phyloP scores from a whole-genome alignment of 2,888 invertebrate genomes.

The Listrodromus nycthemerus region DNA sequence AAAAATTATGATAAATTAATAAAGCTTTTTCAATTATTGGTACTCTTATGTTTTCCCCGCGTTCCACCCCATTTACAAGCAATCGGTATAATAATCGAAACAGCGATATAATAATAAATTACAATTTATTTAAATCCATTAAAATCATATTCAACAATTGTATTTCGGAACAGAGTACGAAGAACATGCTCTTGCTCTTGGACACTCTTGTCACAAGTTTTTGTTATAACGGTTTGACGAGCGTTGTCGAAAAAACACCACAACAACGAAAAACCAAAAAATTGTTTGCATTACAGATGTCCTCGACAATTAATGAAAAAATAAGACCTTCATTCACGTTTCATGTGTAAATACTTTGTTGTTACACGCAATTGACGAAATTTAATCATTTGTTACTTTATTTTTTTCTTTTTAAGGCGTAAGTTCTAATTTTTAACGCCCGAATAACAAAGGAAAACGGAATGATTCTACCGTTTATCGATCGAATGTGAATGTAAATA shows the following conservation, averaged over 20 bases:
- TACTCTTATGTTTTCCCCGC: not conserved
- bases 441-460: slow-evolving; percentile 30
- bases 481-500: slow-evolving; percentile 38
- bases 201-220: slow-evolving; percentile 70
- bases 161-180: slow-evolving; percentile 72
- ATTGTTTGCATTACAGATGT: slow-evolving; percentile 18
- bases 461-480: slow-evolving; percentile 39
- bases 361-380: slow-evolving; percentile 10
- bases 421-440: slow-evolving; percentile 10
- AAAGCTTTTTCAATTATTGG: slow-evolving; percentile 55
- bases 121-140: slow-evolving; percentile 81
- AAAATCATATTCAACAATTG: slow-evolving; percentile 82
- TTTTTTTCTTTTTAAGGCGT: slow-evolving; percentile 31
- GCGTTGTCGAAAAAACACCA: slow-evolving; percentile 14
- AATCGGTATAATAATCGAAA: slow-evolving; percentile 48
- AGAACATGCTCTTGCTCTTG: slow-evolving; percentile 73
- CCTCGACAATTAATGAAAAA: slow-evolving; percentile 19
- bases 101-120: slow-evolving; percentile 81
- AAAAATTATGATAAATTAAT: slow-evolving; percentile 43
- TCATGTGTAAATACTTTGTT: slow-evolving; percentile 38
- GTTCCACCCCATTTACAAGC: not conserved
- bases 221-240: slow-evolving; percentile 9
- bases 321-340: slow-evolving; percentile 30
- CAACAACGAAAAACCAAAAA: slow-evolving; percentile 33
- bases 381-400: slow-evolving; percentile 12